phyloP scores from a whole-genome alignment of 2,113 vertebrate species.

The Vimba vimba region DNA sequence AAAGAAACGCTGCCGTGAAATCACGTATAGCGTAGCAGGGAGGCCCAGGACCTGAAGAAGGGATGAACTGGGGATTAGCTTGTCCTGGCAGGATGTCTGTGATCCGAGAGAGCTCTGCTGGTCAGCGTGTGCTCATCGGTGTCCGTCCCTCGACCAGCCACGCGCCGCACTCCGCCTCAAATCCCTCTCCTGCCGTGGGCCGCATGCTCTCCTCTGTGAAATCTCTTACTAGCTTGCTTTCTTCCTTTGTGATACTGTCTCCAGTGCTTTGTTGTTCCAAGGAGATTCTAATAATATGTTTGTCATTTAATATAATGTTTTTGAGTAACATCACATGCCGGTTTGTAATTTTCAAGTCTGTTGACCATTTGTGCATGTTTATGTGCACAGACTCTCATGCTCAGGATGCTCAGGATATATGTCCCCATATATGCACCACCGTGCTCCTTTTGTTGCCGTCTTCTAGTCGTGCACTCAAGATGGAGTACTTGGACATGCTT shows the following conservation, averaged over 20 bases:
- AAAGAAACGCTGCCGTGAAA: conserved; percentile 73
- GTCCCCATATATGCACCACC: conserved; percentile 36
- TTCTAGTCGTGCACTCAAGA: conserved; percentile 65
- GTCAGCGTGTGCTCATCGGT: conserved; percentile 67
- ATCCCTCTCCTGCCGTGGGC: conserved; percentile 64
- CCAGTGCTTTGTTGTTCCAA: background rate
- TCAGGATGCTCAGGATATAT: conserved; percentile 34
- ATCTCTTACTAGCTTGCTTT: conserved; percentile 25
- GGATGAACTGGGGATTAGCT: conserved; percentile 54
- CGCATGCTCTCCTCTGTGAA: conserved; percentile 52
- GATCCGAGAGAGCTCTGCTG: conserved; percentile 72
- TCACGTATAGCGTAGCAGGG: conserved; percentile 73
- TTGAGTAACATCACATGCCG: conserved; percentile 31
- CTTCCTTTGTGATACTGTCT: conserved; percentile 41
- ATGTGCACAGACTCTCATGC: conserved; percentile 51
- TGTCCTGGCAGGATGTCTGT: conserved; percentile 70
- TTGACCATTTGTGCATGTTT: conserved; percentile 58
- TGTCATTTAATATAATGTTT: background rate
- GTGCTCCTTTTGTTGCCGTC: conserved; percentile 51
- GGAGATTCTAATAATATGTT: conserved; percentile 7
- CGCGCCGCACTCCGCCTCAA: conserved; percentile 56
- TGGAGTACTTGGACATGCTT: conserved; percentile 68
- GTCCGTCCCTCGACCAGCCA: conserved; percentile 64
- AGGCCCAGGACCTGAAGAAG: conserved; percentile 62
- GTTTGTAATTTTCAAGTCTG: conserved; percentile 12